phyloP scores from a whole-genome alignment of 2,113 vertebrate genomes.

The Triplophysa rosa region DNA sequence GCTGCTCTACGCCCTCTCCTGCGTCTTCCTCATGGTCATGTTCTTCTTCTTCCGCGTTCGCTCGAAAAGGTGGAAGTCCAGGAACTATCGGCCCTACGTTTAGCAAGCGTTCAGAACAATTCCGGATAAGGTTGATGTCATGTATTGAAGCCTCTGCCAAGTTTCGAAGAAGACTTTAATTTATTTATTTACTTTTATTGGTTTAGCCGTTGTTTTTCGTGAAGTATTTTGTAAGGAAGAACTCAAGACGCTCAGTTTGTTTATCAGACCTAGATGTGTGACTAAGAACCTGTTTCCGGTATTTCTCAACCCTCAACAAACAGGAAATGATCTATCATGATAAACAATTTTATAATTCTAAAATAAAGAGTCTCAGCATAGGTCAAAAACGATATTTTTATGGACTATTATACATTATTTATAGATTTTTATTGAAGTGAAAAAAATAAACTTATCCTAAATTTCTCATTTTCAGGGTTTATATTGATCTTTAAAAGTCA shows the following conservation, averaged over 20 bases:
- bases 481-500: not conserved
- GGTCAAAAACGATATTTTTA: conserved; percentile 51
- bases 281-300: not conserved
- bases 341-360: conserved; percentile 37
- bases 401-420: conserved; percentile 44
- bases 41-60: conserved; percentile 91
- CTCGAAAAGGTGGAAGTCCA: conserved; percentile 82
- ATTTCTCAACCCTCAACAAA: conserved; percentile 22
- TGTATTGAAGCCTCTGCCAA: conserved; percentile 31
- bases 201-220: conserved; percentile 5
- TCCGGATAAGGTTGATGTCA: conserved; percentile 18
- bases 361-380: conserved; percentile 16
- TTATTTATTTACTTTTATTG: conserved; percentile 46
- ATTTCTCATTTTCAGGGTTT: conserved; percentile 12
- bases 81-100: conserved; percentile 70
- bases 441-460: not conserved
- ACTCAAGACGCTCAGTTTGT: conserved; percentile 1
- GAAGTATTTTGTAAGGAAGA: conserved; percentile 29
- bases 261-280: conserved; percentile 3
- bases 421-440: conserved; percentile 43
- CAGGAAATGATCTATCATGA: not conserved
- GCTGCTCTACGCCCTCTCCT: conserved; percentile 84
- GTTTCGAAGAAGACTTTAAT: conserved; percentile 47
- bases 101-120: conserved; percentile 59
- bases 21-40: conserved; percentile 90